Evolutionary conservation across 2,113 vertebrate species (phyloP).

Genomic region (Notothenia coriiceps): DNA sequence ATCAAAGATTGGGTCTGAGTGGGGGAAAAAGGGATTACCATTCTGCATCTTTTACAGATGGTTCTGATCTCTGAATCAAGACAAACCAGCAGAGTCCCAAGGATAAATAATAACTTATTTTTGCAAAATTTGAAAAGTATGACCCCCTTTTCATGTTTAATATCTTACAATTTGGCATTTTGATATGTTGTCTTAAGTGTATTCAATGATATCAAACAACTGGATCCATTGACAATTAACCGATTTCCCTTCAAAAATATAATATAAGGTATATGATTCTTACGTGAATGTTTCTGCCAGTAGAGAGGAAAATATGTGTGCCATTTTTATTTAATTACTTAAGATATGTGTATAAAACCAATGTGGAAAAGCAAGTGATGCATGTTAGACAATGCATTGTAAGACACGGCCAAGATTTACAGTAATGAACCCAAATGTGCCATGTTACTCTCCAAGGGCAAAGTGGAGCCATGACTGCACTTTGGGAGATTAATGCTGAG

Average conservation of each 20-base stretch:
- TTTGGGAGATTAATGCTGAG: slow-evolving; percentile 72
- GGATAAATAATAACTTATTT: too few species aligned
- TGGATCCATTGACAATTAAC: neutral
- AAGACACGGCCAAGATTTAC: slow-evolving; percentile 54
- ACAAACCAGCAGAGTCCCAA: too few species aligned
- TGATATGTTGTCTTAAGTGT: too few species aligned
- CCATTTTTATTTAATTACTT: slow-evolving; percentile 33
- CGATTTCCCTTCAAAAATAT: neutral
- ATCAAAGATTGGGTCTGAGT: too few species aligned
- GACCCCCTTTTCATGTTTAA: too few species aligned
- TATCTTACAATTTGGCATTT: too few species aligned
- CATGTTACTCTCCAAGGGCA: slow-evolving; percentile 48
- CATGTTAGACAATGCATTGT: slow-evolving; percentile 47
- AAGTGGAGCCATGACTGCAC: slow-evolving; percentile 59
- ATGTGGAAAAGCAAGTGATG: slow-evolving; percentile 23
- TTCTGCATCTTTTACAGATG: too few species aligned
- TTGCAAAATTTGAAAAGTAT: too few species aligned
- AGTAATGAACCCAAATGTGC: slow-evolving; percentile 58
- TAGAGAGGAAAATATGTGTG: neutral
- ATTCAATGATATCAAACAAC: too few species aligned
- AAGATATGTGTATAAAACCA: slow-evolving; percentile 27
- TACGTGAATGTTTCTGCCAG: neutral
- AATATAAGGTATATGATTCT: neutral
- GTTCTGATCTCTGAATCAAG: too few species aligned
- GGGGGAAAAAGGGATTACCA: too few species aligned